Percentiles rank a stretch among this genome's conserved stretches.
Conservation (phyloP, 2,888 invertebrate genomes). For the Seira musarum region DNA sequence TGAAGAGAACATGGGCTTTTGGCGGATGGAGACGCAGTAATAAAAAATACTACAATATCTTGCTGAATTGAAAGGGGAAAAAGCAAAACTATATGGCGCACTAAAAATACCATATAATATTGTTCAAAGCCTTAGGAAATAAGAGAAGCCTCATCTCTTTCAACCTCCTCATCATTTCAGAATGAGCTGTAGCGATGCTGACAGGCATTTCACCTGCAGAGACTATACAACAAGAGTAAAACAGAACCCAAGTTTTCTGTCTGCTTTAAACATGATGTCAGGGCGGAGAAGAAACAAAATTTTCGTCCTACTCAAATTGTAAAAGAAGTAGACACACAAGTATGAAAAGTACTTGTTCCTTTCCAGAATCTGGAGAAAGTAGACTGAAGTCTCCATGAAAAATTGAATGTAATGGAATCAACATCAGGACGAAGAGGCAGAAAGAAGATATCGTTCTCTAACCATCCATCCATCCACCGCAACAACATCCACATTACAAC, state of each 20-base stretch:
- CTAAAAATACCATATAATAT: constrained; percentile 14
- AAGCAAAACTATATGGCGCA: constrained; percentile 3
- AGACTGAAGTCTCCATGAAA: constrained; percentile 40
- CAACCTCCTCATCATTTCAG: constrained; percentile 42
- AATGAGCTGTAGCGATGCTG: constrained; percentile 49
- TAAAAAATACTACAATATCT: constrained; percentile 25
- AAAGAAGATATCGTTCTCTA: constrained; percentile 12
- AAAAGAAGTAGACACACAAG: not conserved
- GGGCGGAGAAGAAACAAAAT: not conserved
- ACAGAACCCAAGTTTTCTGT: not conserved
- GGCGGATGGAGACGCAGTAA: constrained; percentile 37
- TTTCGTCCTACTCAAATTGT: constrained; percentile 15
- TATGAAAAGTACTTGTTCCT: not conserved
- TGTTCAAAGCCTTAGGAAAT: constrained; percentile 8
- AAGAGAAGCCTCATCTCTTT: constrained; percentile 15
- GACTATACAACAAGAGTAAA: constrained; percentile 3
- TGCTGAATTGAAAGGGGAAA: constrained; percentile 11
- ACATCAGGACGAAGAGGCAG: constrained; percentile 25
- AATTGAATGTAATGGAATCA: constrained; percentile 60
- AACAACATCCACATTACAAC: constrained; percentile 14
- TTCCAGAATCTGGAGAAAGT: constrained; percentile 33
- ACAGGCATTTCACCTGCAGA: constrained; percentile 53
- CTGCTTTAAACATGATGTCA: not conserved
- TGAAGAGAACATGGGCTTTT: too few relatives aligned
- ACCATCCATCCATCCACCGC: constrained; percentile 16